These are phyloP conservation scores for Myathropa florea DNA, from an alignment of 2,888 invertebrate genomes.

Conservation along the genomic window DNA sequence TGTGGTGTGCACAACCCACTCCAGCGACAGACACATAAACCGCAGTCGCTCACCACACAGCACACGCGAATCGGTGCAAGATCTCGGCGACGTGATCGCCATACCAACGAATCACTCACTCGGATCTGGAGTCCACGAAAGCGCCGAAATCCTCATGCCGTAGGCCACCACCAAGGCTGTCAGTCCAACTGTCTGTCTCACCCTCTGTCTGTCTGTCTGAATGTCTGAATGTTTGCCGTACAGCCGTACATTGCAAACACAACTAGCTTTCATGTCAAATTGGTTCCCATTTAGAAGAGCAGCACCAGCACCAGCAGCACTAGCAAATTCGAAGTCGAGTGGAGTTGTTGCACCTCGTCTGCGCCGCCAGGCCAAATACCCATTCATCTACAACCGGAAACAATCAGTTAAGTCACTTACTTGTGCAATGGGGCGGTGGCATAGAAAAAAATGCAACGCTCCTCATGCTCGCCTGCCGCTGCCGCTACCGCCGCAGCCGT, in stretches of 20 bases:
- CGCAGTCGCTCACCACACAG: constrained; percentile 1
- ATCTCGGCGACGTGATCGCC: constrained; percentile 65
- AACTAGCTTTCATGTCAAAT: constrained; percentile 60
- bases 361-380: constrained; percentile 40
- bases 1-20: constrained; percentile 40
- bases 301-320: background rate
- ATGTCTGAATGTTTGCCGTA: constrained; percentile 8
- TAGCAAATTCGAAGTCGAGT: constrained; percentile 17
- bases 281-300: constrained; percentile 58
- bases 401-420: constrained; percentile 65
- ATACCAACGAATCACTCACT: constrained; percentile 60
- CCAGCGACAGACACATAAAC: background rate
- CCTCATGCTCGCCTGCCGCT: no score
- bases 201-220: constrained; percentile 41
- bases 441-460: no score
- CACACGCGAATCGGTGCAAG: constrained; percentile 62
- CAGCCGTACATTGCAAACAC: constrained; percentile 47
- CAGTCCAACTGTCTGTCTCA: constrained; percentile 33
- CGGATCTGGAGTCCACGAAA: constrained; percentile 38
- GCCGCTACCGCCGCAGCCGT: no score
- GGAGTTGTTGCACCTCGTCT: constrained; percentile 61
- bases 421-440: constrained; percentile 55
- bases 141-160: constrained; percentile 39
- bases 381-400: constrained; percentile 66
- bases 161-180: constrained; percentile 33